Percentiles rank a stretch among this genome's conserved stretches.
Evolutionary conservation across 2,113 vertebrate species (phyloP).

Genomic region (Dascyllus trimaculatus): DNA sequence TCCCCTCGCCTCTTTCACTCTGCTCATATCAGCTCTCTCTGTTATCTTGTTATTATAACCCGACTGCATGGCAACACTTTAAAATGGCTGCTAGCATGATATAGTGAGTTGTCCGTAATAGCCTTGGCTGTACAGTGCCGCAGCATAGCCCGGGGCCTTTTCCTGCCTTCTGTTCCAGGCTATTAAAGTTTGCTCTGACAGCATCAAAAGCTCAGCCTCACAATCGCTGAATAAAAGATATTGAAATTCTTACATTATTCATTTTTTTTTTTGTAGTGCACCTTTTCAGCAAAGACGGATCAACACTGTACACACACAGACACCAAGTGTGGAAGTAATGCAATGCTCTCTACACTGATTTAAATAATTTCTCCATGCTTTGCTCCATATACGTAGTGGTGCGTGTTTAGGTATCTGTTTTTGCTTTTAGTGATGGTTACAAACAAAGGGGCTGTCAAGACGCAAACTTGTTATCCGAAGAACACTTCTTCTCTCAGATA

Average conservation of each 20-base stretch:
- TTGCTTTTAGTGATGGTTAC: slow-evolving; percentile 43
- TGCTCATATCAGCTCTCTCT: slow-evolving; percentile 69
- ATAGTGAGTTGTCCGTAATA: slow-evolving; percentile 79
- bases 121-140: slow-evolving; percentile 64
- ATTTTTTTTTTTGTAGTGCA: slow-evolving; percentile 52
- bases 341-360: slow-evolving; percentile 18
- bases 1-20: slow-evolving; percentile 37
- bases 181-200: slow-evolving; percentile 79
- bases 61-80: slow-evolving; percentile 74
- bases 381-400: slow-evolving; percentile 22
- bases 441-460: slow-evolving; percentile 54
- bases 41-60: slow-evolving; percentile 87
- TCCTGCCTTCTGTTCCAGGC: slow-evolving; percentile 70
- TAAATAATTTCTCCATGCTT: slow-evolving; percentile 43
- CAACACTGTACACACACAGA: slow-evolving; percentile 1
- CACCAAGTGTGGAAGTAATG: slow-evolving; percentile 6
- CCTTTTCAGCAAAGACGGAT: slow-evolving; percentile 38
- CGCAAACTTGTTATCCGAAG: slow-evolving; percentile 42
- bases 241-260: slow-evolving; percentile 79
- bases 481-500: slow-evolving; percentile 14
- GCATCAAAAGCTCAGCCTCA: slow-evolving; percentile 62
- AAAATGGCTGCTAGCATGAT: slow-evolving; percentile 81
- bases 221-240: slow-evolving; percentile 76
- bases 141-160: slow-evolving; percentile 63
- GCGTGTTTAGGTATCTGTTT: slow-evolving; percentile 28